Conservation (phyloP, 2,113 vertebrate species). For the Hystrix cristata region DNA sequence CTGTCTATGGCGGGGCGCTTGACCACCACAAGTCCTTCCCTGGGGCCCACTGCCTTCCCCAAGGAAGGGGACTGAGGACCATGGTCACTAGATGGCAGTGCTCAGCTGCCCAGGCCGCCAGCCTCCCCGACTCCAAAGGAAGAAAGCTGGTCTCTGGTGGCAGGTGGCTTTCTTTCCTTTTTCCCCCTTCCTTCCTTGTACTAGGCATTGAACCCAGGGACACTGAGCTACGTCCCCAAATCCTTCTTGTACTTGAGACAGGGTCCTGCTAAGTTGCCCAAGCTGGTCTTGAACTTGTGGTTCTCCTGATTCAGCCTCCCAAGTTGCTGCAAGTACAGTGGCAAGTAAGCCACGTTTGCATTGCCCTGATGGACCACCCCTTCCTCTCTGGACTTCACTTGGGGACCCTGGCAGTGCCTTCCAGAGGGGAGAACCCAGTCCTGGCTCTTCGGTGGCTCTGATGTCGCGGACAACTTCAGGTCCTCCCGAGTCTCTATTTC, state of each 20-base stretch:
- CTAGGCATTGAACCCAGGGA: background rate
- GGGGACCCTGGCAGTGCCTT: background rate
- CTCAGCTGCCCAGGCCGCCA: conserved; percentile 38
- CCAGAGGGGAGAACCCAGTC: background rate
- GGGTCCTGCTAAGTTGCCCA: background rate
- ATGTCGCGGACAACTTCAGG: background rate
- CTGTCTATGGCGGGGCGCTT: background rate
- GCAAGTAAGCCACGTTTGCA: background rate
- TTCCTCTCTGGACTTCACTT: background rate
- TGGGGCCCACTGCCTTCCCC: background rate
- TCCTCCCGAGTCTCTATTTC: background rate
- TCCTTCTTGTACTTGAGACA: background rate
- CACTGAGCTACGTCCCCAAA: no score
- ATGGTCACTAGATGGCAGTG: conserved; percentile 79
- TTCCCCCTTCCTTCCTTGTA: no score
- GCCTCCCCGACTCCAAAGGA: background rate
- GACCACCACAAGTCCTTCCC: background rate
- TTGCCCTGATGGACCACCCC: background rate
- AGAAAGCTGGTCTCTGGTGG: background rate
- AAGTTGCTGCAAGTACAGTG: background rate
- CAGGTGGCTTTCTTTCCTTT: background rate
- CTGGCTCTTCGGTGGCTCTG: background rate
- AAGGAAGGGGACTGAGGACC: background rate
- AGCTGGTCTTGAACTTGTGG: background rate
- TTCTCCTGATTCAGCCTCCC: background rate